Percentiles rank a stretch among this genome's conserved stretches.
phyloP scores from a whole-genome alignment of 1,140 invertebrate species.

The Elysia chlorotica region DNA sequence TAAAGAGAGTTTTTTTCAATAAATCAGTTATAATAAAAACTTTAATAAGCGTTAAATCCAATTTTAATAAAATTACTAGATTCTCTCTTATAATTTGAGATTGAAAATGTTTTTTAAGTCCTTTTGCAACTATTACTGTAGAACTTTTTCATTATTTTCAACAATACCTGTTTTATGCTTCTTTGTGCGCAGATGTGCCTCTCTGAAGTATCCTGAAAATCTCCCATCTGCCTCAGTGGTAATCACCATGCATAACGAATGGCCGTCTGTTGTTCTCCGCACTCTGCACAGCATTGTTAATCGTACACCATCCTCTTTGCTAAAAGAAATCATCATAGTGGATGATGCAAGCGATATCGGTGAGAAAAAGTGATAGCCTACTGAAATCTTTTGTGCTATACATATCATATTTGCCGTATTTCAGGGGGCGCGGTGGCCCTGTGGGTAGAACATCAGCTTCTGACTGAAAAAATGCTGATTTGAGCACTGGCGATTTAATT shows the following conservation, averaged over 20 bases:
- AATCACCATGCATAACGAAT: slow-evolving; percentile 97
- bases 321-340: slow-evolving; percentile 92
- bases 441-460: too few relatives aligned
- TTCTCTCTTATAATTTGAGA: background rate
- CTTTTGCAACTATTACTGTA: background rate
- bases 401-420: too few relatives aligned
- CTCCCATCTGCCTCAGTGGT: slow-evolving; percentile 83
- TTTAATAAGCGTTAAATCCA: background rate
- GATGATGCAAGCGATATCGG: slow-evolving; percentile 72
- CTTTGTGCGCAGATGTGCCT: slow-evolving; percentile 29
- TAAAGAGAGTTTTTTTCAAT: background rate
- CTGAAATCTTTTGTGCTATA: too few relatives aligned
- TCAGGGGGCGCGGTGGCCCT: too few relatives aligned
- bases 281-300: slow-evolving; percentile 88
- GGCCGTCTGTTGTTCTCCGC: slow-evolving; percentile 83
- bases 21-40: background rate
- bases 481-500: too few relatives aligned
- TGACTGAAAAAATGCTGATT: too few relatives aligned
- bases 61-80: background rate
- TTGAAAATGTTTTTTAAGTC: background rate
- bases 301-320: slow-evolving; percentile 74
- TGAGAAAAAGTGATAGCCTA: too few relatives aligned
- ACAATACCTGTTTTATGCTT: background rate
- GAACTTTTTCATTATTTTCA: background rate
- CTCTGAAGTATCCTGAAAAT: slow-evolving; percentile 42